Evolutionary conservation across 2,888 invertebrate genomes (phyloP), one percentile per base, ranked within the genome.

Genomic region (Calephelis perditalis): DNA sequence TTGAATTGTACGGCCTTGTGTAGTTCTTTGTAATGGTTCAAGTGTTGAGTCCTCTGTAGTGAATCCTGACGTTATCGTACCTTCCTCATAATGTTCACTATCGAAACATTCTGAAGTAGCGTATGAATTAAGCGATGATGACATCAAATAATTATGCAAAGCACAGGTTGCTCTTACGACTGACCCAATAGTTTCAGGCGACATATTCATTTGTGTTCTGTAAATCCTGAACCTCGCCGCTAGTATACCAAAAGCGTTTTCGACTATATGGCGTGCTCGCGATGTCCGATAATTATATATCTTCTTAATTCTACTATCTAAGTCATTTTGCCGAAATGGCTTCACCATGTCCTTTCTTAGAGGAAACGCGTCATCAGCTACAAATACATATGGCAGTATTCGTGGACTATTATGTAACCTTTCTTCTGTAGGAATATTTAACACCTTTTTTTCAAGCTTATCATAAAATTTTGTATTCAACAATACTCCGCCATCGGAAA

Each of bases 321-420:
- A 65, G 59, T 63, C 63, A 46, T 58, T 62, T 66, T 68, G 68
- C 36, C 68, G 64, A 65, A 63, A 71, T 60, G 71, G 70, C 65
- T 72, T 73, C 47, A 71, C 65, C 57, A 71, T 68, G 63, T 73
- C 69, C 37, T 63, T 43, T 57, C 64, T 60, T 47, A 68, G 56
- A 40, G 65, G 62, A 56, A 67, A 68, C 43, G 65, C 67, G 45
- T 68, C 65, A 61, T 67, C 68, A 60, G 61, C 66, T 43, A 67
- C 63, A 65, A 67, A 65, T 56, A 66, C 64, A 59, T 68, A 63
- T 57, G 64, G 63, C 40, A 67, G 56, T 54, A 36, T 61, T 60
- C 61, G 57, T 45, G 45, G 45, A 45, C 45, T 45, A 59, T 64
- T 55, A 59, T 58, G 56, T n/a, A 59, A 36, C 46, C 10, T 49